Evolutionary conservation across 2,113 vertebrate species (phyloP), one percentile per base, ranked within the genome.

Genomic region (Lophura nycthemera): DNA sequence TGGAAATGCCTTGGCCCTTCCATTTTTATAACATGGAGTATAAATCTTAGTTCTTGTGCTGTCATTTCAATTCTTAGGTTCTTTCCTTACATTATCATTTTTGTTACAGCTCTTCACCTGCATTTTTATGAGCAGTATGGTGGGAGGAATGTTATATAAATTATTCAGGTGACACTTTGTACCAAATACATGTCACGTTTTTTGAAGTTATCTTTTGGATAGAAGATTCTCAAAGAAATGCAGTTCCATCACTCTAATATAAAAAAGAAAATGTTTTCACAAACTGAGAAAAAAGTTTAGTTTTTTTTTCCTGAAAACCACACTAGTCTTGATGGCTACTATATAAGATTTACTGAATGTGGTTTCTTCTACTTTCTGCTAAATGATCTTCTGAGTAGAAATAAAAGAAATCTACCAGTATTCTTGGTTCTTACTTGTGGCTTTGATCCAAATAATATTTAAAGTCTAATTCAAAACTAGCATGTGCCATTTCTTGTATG

Each of bases 121-220:
- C 19, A 13, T 80, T 94, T 94, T 70, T 92, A 93, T 93, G 92
- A 95, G 88, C 80, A 81, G 54, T 57, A 29, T 2, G 8, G 95
- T 96, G 79, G 93, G 93, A 93, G 88, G 95, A 88, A 65, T 52
- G 73, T 96, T 96, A 94, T 24, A 94, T 96, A 95, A 96, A 90
- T 77, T 56, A 83, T 90, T 88, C 76, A 90, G 80, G 67, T 95
- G 86, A 96, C 86, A 96, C 57, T 96, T 93, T 86, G 86, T 92
- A 56, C 92, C 74, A 88, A 71, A 72, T 80, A 83, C 83, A 59
- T 83, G 86, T 93, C 88, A 91, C 47, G 2, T 80, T 83, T 96
- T 86, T 86, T 77, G 4, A 87, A 87, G 87, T 82, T 95, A 57
- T 32, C 65, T 94, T 90, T 92, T 76, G 63, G 65, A 43, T 84